These are phyloP conservation scores for Pyrochroa serraticornis DNA, from an alignment of 2,888 invertebrate genomes.

Conservation along the genomic window DNA sequence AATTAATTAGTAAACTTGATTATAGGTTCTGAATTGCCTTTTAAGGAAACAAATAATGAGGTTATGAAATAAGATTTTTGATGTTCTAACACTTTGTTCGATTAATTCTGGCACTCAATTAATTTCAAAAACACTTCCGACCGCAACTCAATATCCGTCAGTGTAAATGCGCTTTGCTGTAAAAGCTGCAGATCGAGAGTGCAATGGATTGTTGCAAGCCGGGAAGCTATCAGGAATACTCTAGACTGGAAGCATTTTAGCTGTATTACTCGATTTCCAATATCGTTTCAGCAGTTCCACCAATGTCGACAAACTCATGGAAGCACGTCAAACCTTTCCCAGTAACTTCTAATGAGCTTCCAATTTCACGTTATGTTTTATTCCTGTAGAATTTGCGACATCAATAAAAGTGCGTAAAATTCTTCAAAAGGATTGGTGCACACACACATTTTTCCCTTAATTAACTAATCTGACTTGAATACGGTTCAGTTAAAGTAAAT, in stretches of 20 bases:
- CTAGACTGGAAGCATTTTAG: conserved; percentile 21
- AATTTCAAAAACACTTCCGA: too few species aligned
- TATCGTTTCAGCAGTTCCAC: conserved; percentile 15
- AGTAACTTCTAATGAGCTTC: conserved; percentile 16
- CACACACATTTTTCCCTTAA: too few species aligned
- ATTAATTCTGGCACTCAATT: too few species aligned
- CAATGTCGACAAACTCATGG: conserved; percentile 17
- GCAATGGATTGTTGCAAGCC: conserved; percentile 15
- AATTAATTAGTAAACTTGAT: too few species aligned
- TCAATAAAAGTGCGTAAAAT: background rate
- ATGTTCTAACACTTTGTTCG: too few species aligned
- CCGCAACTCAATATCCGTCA: too few species aligned
- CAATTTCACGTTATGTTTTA: conserved; percentile 8
- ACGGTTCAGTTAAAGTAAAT: background rate
- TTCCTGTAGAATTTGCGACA: conserved; percentile 1
- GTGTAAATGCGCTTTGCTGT: too few species aligned
- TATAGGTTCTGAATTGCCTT: too few species aligned
- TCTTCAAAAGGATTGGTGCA: too few species aligned
- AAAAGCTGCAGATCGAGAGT: conserved; percentile 1
- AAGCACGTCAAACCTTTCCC: conserved; percentile 16
- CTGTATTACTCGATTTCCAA: conserved; percentile 20
- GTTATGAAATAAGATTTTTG: too few species aligned
- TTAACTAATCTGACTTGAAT: too few species aligned
- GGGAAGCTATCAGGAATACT: conserved; percentile 13
- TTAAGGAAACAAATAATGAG: too few species aligned